Base-by-base conservation (phyloP, 1,140 invertebrate genomes). In the Cotesia vestalis region DNA sequence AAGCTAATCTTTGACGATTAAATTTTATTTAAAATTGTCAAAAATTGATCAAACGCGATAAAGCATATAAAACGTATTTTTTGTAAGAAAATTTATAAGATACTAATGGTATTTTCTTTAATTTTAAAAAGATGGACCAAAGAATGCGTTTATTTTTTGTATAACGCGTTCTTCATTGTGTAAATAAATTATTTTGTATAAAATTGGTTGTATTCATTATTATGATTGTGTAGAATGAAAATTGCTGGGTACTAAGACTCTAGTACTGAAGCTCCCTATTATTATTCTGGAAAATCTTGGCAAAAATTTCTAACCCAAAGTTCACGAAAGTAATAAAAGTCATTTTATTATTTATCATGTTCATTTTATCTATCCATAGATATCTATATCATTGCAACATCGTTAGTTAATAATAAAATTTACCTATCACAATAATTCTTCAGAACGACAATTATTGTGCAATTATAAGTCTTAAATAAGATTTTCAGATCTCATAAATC, bases 181-280 rank as follows among this genome's bases (percentile, higher is more conserved):
- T 73, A 73, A 73, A 73, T 73, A 73, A 52, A 73, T 62, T 59
- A 61, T 73, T 73, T 73, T 73, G 12, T 73, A 73, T 51, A 12
- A 69, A 27, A 34, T 11, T 46, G n/a, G 14, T 59, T 20, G 60
- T 12, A 61, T 20, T 66, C 38, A 52, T 20, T 68, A n/a, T 11
- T 51, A 57, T 35, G 0, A 14, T 36, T 61, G 17, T 17, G 17
- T 17, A 17, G 17, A 17, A 17, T 17, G 17, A 17, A 17, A 17
- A 17, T 17, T 17, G 17, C 17, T 17, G 17, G 17, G 17, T 17
- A 17, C 17, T 17, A 17, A 17, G 17, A 17, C 17, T 17, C 17
- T 17, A 27, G 27, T 27, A 27, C 27, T 27, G 1, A 27, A 27
- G 27, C 27, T 27, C 1, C 27, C 27, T 27, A 27, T 27, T 27